A percentile compares a stretch with the other conserved stretches of the same genome.
These are phyloP conservation scores for Epiperipatus broadwayi DNA, from an alignment of 2,888 invertebrate species.

Conservation along the genomic window DNA sequence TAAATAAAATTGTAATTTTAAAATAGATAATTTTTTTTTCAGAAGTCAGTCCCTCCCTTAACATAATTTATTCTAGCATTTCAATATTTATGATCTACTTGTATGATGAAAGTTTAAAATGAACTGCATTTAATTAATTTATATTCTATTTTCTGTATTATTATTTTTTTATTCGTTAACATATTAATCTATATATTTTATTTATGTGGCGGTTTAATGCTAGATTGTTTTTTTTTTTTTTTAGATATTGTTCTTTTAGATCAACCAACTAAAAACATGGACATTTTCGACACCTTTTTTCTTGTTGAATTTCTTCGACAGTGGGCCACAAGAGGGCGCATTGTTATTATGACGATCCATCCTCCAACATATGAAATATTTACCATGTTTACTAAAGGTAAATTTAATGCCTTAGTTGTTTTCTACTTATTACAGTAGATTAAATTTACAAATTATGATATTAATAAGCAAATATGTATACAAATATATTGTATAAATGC, in stretches of 20 bases:
- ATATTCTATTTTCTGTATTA: not conserved
- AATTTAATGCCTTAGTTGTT: not conserved
- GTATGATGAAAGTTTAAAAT: no score
- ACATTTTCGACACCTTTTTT: slow-evolving; percentile 89
- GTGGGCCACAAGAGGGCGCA: slow-evolving; percentile 58
- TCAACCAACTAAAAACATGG: slow-evolving; percentile 69
- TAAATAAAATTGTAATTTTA: no score
- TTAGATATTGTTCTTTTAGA: slow-evolving; percentile 69
- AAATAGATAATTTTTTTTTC: no score
- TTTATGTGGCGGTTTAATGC: no score
- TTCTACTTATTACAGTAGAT: not conserved
- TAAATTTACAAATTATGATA: not conserved
- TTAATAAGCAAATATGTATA: no score
- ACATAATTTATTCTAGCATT: no score
- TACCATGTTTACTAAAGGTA: slow-evolving; percentile 61
- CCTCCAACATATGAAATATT: slow-evolving; percentile 89
- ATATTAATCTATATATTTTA: no score
- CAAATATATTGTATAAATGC: not conserved
- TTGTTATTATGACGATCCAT: slow-evolving; percentile 72
- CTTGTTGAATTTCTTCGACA: slow-evolving; percentile 77
- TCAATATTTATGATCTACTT: no score
- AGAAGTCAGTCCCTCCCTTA: no score
- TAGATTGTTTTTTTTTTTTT: slow-evolving; percentile 34
- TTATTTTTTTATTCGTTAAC: not conserved
- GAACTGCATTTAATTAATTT: slow-evolving; percentile 1